A percentile compares a stretch with the other conserved stretches of the same genome.
Conservation (phyloP, 2,113 vertebrate genomes). For the Empidonax traillii region DNA sequence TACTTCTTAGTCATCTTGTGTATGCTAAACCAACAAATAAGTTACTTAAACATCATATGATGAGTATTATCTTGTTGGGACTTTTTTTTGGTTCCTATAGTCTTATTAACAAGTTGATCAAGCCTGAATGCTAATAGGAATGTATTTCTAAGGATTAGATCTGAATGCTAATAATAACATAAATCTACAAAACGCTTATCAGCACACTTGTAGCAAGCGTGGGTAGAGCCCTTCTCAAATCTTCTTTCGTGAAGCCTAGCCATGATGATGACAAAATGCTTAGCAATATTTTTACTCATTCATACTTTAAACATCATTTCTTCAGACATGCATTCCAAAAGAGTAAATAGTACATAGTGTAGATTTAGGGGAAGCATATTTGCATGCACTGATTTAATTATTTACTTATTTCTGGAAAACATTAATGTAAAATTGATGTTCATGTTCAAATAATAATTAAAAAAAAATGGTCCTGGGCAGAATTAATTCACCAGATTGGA, state of each 20-base stretch:
- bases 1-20: not conserved
- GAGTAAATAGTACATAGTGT: not conserved
- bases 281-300: not conserved
- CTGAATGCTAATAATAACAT: not conserved
- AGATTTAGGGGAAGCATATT: not conserved
- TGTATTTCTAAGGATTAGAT: not conserved
- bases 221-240: too few species aligned
- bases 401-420: not conserved
- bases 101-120: not conserved
- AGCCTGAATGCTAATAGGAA: not conserved
- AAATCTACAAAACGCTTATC: not conserved
- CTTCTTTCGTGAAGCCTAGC: too few species aligned
- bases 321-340: not conserved
- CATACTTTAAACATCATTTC: not conserved
- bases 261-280: not conserved
- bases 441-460: not conserved
- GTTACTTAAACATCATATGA: not conserved
- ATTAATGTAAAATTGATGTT: not conserved
- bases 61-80: not conserved
- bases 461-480: not conserved
- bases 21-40: not conserved
- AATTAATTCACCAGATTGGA: not conserved
- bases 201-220: too few species aligned
- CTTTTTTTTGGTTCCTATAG: not conserved
- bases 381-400: not conserved